A percentile compares a stretch with the other conserved stretches of the same genome.
phyloP scores from a whole-genome alignment of 2,888 invertebrate species.

The Ommatoiulus sabulosus region DNA sequence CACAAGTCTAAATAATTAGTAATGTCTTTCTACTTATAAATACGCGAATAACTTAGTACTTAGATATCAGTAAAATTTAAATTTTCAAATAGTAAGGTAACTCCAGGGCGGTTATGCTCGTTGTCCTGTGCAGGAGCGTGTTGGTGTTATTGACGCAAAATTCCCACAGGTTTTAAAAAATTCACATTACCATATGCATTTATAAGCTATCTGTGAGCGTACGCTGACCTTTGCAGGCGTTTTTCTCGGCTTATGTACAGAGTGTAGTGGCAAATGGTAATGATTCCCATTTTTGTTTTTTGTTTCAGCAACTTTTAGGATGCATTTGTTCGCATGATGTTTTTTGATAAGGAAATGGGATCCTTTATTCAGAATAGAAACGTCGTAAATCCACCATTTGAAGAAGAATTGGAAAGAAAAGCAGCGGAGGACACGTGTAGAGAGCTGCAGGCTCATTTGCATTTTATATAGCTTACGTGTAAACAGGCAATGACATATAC shows the following conservation, averaged over 20 bases:
- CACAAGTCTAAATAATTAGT: too few relatives aligned
- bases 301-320: not conserved
- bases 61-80: not conserved
- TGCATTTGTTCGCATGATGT: not conserved
- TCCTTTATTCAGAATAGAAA: slow-evolving; percentile 22
- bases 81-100: not conserved
- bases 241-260: not conserved
- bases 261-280: not conserved
- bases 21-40: not conserved
- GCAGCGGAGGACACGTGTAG: not conserved
- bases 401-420: not conserved
- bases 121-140: not conserved
- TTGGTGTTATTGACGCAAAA: not conserved
- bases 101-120: not conserved
- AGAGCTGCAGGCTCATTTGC: not conserved
- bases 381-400: slow-evolving; percentile 3
- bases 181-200: not conserved
- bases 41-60: not conserved
- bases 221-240: not conserved
- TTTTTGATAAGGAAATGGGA: slow-evolving; percentile 26
- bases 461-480: not conserved
- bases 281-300: not conserved
- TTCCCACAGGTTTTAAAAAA: not conserved
- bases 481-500: not conserved
- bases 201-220: not conserved